Evolutionary conservation across 1,140 invertebrate species (phyloP).

Genomic region (Drosophila erecta): DNA sequence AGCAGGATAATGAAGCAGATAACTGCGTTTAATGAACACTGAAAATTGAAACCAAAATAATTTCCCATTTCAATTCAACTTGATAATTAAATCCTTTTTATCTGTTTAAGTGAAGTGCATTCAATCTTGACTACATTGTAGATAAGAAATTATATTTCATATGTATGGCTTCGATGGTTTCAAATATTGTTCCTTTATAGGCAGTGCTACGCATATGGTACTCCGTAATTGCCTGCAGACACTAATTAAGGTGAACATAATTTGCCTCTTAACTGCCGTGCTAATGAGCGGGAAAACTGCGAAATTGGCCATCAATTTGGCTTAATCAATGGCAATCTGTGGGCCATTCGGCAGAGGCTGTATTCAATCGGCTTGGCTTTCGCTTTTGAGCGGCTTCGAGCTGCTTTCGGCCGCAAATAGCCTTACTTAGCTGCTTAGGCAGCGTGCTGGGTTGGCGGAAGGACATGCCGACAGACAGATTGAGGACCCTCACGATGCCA

Average conservation of each 20-base stretch:
- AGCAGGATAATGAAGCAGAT: neutral
- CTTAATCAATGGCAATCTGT: constrained; percentile 38
- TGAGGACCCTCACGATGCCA: constrained; percentile 54
- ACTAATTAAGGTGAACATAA: neutral
- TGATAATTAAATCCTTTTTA: neutral
- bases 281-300: constrained; percentile 14
- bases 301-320: constrained; percentile 19
- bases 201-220: neutral
- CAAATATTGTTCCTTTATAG: too few species aligned
- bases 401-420: constrained; percentile 20
- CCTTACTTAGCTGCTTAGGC: constrained; percentile 46
- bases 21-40: too few species aligned
- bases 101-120: too few species aligned
- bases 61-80: neutral
- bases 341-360: constrained; percentile 2
- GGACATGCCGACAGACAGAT: constrained; percentile 57
- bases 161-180: too few species aligned
- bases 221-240: neutral
- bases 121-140: neutral
- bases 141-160: neutral
- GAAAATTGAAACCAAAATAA: neutral
- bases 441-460: constrained; percentile 34
- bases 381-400: neutral
- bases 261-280: neutral
- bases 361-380: neutral